These are phyloP conservation scores for Zaprionus inermis DNA, from an alignment of 1,140 invertebrate species.

Conservation along the genomic window DNA sequence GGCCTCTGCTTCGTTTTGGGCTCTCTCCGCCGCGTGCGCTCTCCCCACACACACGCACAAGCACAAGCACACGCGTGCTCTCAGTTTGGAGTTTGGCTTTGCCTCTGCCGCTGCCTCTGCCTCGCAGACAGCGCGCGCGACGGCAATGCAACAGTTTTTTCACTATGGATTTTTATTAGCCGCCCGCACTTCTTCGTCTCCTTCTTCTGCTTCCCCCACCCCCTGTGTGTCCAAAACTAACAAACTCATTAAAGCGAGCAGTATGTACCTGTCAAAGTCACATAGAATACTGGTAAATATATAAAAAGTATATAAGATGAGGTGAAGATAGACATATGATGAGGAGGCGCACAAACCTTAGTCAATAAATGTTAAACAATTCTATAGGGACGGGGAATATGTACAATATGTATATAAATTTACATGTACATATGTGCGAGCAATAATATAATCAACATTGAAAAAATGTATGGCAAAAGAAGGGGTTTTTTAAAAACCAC, in stretches of 20 bases:
- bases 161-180: conserved; percentile 66
- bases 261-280: background rate
- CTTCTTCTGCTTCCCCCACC: no score
- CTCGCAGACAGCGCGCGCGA: background rate
- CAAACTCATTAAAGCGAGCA: conserved; percentile 67
- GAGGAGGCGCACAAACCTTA: conserved; percentile 26
- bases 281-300: background rate
- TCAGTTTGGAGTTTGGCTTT: conserved; percentile 30
- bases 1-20: conserved; percentile 16
- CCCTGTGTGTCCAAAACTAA: conserved; percentile 43
- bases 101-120: conserved; percentile 3
- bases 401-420: background rate
- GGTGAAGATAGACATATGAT: background rate
- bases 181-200: conserved; percentile 18
- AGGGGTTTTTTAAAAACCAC: background rate
- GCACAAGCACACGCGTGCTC: conserved; percentile 7
- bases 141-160: conserved; percentile 79
- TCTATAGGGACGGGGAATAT: background rate
- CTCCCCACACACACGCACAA: background rate
- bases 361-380: conserved; percentile 14
- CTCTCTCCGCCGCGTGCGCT: conserved; percentile 3
- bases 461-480: conserved; percentile 26
- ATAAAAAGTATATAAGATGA: conserved; percentile 2
- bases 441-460: conserved; percentile 28
- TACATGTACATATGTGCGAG: no score